Evolutionary conservation across 1,140 invertebrate species (phyloP), one percentile per base, ranked within the genome.

Genomic region (Penaeus vannamei): DNA sequence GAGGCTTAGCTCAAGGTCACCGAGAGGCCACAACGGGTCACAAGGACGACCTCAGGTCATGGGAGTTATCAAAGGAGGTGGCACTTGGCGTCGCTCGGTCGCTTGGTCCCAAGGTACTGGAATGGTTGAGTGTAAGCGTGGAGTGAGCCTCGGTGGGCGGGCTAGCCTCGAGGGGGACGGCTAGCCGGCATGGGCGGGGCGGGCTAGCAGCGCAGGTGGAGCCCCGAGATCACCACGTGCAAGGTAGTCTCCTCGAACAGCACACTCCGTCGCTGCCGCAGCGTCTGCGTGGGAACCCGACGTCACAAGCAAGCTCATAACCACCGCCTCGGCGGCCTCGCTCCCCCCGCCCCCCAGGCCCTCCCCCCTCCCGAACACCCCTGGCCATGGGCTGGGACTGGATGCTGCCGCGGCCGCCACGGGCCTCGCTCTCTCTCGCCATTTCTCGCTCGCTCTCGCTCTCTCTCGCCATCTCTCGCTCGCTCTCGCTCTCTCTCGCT

Each of bases 141-240:
- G 46, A 42, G 89, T 91, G 90, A 26, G 90, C n/a, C 66, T 89
- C 64, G 87, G 53, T 26, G 36, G 81, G 90, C 92, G 53, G 85
- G 93, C 93, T 17, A 93, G 93, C 0, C 93, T 93, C 93, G 93
- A 91, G 0, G 84, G 80, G 46, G 59, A 85, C 66, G 53, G 53
- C 53, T 53, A 53, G 53, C 53, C 53, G 53, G 53, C 53, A 53
- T 53, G 53, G 53, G 53, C 53, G 53, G 53, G 53, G 26, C 76
- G 46, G 83, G 90, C 85, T 92, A 92, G 72, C 91, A 90, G 64
- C 90, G 90, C 12, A 90, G 90, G 69, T 90, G 90, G 46, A 90
- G 90, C 81, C 90, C 90, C 36, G 86, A 85, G 86, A 90, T 90
- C 66, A 90, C 86, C 80, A 90, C 90, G 77, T 90, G 90, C 85